These are phyloP conservation scores for Apis dorsata DNA, from an alignment of 1,140 invertebrate genomes.

Conservation along the genomic window DNA sequence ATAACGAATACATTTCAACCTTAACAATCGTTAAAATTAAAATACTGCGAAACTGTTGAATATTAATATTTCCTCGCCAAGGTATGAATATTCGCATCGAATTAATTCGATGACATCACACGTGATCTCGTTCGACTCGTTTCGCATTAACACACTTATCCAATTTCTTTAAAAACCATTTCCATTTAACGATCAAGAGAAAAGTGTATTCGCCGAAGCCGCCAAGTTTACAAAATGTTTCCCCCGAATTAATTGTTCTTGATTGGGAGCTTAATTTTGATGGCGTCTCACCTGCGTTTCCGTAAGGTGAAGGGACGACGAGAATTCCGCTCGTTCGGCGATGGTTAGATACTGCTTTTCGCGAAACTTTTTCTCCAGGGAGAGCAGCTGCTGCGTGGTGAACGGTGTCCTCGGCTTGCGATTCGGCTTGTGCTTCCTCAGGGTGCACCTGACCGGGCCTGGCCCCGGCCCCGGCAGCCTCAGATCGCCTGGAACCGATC, in stretches of 20 bases:
- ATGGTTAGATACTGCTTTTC: slow-evolving; percentile 98
- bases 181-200: too few species aligned
- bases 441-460: slow-evolving; percentile 71
- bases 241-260: slow-evolving; percentile 6
- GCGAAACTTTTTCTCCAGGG: slow-evolving; percentile 96
- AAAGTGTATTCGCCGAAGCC: too few species aligned
- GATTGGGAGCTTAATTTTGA: slow-evolving; percentile 3
- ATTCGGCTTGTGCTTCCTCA: slow-evolving; percentile 91
- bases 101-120: too few species aligned
- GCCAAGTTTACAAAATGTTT: background rate
- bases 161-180: too few species aligned
- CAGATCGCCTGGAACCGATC: slow-evolving; percentile 71
- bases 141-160: too few species aligned
- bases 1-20: too few species aligned
- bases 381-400: slow-evolving; percentile 95
- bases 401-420: slow-evolving; percentile 97
- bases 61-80: too few species aligned
- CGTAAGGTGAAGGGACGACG: slow-evolving; percentile 94
- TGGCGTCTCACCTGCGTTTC: slow-evolving; percentile 90
- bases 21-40: too few species aligned
- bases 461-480: slow-evolving; percentile 73
- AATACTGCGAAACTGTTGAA: too few species aligned
- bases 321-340: slow-evolving; percentile 97
- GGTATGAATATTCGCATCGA: too few species aligned
- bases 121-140: too few species aligned